A percentile compares a stretch with the other conserved stretches of the same genome.
phyloP scores from a whole-genome alignment of 2,113 vertebrate genomes.

The Oxygymnocypris stewartii region DNA sequence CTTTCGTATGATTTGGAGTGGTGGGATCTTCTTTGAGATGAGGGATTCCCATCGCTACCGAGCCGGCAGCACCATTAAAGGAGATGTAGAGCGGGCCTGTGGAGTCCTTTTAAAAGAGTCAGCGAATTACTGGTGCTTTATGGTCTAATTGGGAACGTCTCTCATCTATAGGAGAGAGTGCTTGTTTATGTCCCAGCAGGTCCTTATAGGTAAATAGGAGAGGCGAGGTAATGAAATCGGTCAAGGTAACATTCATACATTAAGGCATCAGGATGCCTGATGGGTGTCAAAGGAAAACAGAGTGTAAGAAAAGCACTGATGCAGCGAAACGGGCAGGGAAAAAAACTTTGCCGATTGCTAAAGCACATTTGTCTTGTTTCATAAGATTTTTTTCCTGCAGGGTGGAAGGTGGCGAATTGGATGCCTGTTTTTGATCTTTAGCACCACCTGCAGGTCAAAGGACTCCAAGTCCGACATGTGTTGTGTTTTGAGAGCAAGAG shows the following conservation, averaged over 20 bases:
- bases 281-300: conserved; percentile 56
- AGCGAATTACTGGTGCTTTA: conserved; percentile 51
- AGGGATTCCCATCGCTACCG: conserved; percentile 46
- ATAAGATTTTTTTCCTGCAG: conserved; percentile 56
- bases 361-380: conserved; percentile 63
- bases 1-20: conserved; percentile 50
- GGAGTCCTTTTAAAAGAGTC: conserved; percentile 48
- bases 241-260: conserved; percentile 48
- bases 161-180: conserved; percentile 32
- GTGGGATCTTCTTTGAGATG: conserved; percentile 52
- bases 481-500: background rate
- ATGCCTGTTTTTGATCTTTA: conserved; percentile 64
- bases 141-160: conserved; percentile 52
- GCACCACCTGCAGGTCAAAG: conserved; percentile 71
- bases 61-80: conserved; percentile 46
- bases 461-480: conserved; percentile 56
- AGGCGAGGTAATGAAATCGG: conserved; percentile 19
- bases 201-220: conserved; percentile 8
- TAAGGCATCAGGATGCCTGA: conserved; percentile 56
- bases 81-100: conserved; percentile 38
- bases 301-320: conserved; percentile 59
- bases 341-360: conserved; percentile 49
- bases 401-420: conserved; percentile 42
- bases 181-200: conserved; percentile 39
- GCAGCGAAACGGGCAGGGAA: conserved; percentile 48